Base-by-base conservation (phyloP, 1,140 invertebrate species). In the Drosophila nigromelanica region DNA sequence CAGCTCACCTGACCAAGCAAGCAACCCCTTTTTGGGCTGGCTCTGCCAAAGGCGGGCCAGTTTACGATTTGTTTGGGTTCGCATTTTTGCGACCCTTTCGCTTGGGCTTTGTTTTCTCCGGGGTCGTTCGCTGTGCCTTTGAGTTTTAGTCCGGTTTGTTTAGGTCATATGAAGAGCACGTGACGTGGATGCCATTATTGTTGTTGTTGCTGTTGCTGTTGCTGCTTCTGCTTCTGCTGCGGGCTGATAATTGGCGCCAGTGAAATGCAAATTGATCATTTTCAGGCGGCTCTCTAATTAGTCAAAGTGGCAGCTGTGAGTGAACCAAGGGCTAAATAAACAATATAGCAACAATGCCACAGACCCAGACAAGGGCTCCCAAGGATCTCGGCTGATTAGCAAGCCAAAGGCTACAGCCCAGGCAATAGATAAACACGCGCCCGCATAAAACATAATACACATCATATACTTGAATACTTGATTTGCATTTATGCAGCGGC, bases 231-330 rank as follows among this genome's bases (percentile, higher is more conserved):
- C 8, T 40, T 7, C n/a, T 61, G 59, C 70, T 73, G 63, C 70
- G 63, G 70, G 70, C 70, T 73, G 47, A 81, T 83, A 82, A 82
- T 83, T 82, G 80, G 67, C 80, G 76, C 73, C 80, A 75, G 76
- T 85, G 72, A 87, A 86, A 86, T 86, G 82, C 82, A 87, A 87
- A 87, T 87, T 87, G 82, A 87, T 87, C 83, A 87, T 87, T 87
- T 83, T 81, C 74, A 76, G 78, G 66, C 68, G 74, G 59, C 70
- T 73, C 70, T 87, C 79, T 87, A 87, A 87, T 87, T 87, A 87
- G 82, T 82, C 82, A 87, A 86, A 87, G 83, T 87, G 82, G 52
- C 78, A 60, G 55, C 55, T 76, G 48, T 55, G 56, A 67, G 71
- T 58, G 56, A 75, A 61, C 72, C 63, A 59, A 67, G 81, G 78